These are phyloP conservation scores for Anniella stebbinsi DNA, from an alignment of 2,797 vertebrate genomes.

Conservation along the genomic window DNA sequence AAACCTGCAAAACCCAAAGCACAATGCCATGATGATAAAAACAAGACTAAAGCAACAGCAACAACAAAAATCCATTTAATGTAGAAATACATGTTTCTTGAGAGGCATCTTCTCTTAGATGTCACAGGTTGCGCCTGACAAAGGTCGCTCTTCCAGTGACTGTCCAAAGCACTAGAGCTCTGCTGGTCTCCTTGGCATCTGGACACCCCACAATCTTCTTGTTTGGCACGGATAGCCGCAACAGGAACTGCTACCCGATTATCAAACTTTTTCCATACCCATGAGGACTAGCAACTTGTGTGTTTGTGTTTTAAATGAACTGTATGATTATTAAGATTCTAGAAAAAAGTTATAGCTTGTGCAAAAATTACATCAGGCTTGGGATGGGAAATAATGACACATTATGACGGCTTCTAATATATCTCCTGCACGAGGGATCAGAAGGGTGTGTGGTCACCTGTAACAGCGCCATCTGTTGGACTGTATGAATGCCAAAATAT, in stretches of 20 bases:
- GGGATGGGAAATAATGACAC: neutral
- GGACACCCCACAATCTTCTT: neutral
- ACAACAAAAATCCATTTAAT: neutral
- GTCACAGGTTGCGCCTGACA: neutral
- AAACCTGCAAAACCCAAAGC: too few relatives aligned
- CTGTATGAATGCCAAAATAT: neutral
- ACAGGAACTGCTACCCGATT: neutral
- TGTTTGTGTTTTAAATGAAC: neutral
- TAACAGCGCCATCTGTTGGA: conserved; percentile 18
- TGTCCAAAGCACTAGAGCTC: neutral
- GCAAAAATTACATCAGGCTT: neutral
- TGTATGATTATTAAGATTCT: neutral
- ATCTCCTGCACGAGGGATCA: neutral
- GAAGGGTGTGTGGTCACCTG: neutral
- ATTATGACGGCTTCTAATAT: neutral
- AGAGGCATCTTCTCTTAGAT: neutral
- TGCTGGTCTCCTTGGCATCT: neutral
- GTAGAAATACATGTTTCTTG: neutral
- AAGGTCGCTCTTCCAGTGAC: neutral
- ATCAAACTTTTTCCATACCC: neutral
- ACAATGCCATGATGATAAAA: too few relatives aligned
- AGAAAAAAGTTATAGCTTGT: neutral
- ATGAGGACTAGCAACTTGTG: conserved; percentile 7
- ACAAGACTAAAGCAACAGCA: too few relatives aligned
- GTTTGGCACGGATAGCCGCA: neutral